Percentiles rank a stretch among this genome's conserved stretches.
phyloP scores from a whole-genome alignment of 1,140 invertebrate species.

The Antheraea mylitta region DNA sequence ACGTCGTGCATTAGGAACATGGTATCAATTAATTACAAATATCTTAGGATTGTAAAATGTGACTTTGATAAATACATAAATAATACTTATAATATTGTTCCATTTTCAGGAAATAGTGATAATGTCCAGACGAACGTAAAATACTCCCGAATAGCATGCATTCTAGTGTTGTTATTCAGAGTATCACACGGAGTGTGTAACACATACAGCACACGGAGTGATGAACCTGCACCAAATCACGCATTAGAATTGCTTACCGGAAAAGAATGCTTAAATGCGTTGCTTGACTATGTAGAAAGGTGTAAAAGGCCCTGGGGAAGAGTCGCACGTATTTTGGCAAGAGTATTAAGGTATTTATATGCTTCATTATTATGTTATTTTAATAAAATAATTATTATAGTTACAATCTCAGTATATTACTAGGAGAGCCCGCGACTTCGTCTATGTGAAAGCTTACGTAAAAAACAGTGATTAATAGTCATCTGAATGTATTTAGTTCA shows the following conservation, averaged over 20 bases:
- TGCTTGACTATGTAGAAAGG: conserved; percentile 65
- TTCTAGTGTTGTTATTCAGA: conserved; percentile 59
- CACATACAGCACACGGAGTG: conserved; percentile 29
- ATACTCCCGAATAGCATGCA: conserved; percentile 55
- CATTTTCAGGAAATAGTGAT: conserved; percentile 32
- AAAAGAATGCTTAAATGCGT: conserved; percentile 54
- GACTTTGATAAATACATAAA: too few relatives aligned
- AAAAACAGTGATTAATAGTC: too few relatives aligned
- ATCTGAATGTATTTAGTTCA: too few relatives aligned
- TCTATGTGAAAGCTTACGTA: too few relatives aligned
- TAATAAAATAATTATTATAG: background rate
- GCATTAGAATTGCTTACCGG: conserved; percentile 52
- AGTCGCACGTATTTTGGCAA: conserved; percentile 62
- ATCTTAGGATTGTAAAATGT: too few relatives aligned
- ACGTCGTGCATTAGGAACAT: too few relatives aligned
- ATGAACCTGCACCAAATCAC: conserved; percentile 42
- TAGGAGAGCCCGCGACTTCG: too few relatives aligned
- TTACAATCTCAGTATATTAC: too few relatives aligned
- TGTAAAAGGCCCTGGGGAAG: conserved; percentile 60
- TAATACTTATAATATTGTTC: background rate
- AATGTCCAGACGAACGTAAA: conserved; percentile 41
- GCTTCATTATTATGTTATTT: background rate
- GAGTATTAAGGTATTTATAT: conserved; percentile 58
- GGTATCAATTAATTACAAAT: too few relatives aligned
- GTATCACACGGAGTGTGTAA: conserved; percentile 55